Conservation (phyloP, 2,888 invertebrate species). For the Cremastinae sp. region DNA sequence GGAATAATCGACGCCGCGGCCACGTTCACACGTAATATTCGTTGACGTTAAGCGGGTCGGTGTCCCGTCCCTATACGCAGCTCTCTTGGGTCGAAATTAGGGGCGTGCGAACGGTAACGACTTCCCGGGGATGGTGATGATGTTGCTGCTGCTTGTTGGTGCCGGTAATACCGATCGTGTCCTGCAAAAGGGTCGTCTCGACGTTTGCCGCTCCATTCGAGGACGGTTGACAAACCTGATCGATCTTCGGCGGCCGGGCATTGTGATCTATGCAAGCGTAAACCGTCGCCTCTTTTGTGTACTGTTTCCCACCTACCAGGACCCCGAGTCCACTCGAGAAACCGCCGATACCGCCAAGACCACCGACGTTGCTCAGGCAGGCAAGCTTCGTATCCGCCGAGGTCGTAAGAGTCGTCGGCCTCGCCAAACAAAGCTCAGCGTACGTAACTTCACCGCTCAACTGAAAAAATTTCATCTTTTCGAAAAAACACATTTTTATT, state of each 20-base stretch:
- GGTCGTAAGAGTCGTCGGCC: conserved; percentile 82
- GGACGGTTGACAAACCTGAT: conserved; percentile 65
- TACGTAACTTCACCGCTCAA: conserved; percentile 83
- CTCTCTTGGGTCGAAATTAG: conserved; percentile 78
- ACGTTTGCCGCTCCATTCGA: conserved; percentile 59
- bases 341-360: conserved; percentile 74
- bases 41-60: conserved; percentile 79
- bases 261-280: conserved; percentile 89
- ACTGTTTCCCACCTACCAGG: conserved; percentile 82
- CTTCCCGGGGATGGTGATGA: conserved; percentile 75
- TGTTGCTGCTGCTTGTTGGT: conserved; percentile 53
- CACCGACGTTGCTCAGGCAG: conserved; percentile 68
- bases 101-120: conserved; percentile 79
- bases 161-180: conserved; percentile 54
- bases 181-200: conserved; percentile 61
- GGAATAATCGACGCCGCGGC: conserved; percentile 66
- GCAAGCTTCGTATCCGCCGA: conserved; percentile 76
- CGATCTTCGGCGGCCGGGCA: conserved; percentile 80
- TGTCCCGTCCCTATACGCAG: conserved; percentile 79
- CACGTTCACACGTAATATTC: conserved; percentile 78
- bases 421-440: conserved; percentile 83
- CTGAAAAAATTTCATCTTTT: conserved; percentile 71
- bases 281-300: conserved; percentile 86
- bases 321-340: conserved; percentile 73
- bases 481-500: too few species aligned